Evolutionary conservation across 2,888 invertebrate genomes (phyloP).

Genomic region (Piscicola geometra): DNA sequence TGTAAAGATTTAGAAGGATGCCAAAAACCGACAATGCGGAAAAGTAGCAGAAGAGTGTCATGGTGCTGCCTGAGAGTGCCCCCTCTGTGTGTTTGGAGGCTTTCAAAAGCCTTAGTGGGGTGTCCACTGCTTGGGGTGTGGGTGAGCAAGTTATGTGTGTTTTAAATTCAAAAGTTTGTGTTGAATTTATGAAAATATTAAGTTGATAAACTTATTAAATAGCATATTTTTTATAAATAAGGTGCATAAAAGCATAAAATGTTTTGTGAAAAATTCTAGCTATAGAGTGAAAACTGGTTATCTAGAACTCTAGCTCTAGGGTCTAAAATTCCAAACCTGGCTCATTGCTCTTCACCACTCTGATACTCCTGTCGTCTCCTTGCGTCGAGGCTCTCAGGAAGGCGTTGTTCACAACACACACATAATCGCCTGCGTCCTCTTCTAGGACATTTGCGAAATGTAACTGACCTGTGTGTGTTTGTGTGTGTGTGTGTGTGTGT

Average conservation of each 20-base stretch:
- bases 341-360: conserved; percentile 1
- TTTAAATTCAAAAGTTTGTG: too few species aligned
- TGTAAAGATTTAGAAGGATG: too few species aligned
- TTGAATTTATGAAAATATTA: too few species aligned
- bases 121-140: not conserved
- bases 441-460: conserved; percentile 91
- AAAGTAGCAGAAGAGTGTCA: conserved; percentile 20
- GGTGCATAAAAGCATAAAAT: too few species aligned
- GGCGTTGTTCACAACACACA: conserved; percentile 86
- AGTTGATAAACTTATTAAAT: too few species aligned
- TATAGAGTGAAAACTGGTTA: too few species aligned
- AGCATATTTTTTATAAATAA: too few species aligned
- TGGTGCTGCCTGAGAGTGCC: conserved; percentile 1
- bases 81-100: not conserved
- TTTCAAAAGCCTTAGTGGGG: not conserved
- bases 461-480: conserved; percentile 68
- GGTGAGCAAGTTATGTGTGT: not conserved
- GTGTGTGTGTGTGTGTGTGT: not conserved
- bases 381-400: conserved; percentile 60
- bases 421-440: conserved; percentile 72
- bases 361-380: conserved; percentile 47
- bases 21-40: conserved; percentile 15
- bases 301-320: too few species aligned
- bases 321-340: too few species aligned
- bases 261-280: too few species aligned